phyloP scores from a whole-genome alignment of 92 coral and sea anemone species.

The Chrysogorgia sp. region DNA sequence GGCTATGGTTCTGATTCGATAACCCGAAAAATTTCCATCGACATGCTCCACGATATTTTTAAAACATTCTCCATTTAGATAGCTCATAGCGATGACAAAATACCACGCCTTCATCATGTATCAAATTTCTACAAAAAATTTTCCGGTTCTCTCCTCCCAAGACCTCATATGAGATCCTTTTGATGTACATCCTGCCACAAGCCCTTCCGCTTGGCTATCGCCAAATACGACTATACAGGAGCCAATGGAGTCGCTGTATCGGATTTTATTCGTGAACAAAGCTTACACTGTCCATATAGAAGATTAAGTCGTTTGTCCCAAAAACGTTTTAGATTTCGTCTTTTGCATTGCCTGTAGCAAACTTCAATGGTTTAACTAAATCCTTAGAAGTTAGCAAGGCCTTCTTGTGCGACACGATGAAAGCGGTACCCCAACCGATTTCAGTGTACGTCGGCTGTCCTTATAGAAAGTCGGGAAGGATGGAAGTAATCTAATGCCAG shows the following conservation, averaged over 20 bases:
- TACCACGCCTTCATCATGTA: too few species aligned
- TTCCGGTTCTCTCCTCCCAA: too few species aligned
- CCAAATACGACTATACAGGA: conserved; percentile 47
- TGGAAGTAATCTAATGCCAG: too few species aligned
- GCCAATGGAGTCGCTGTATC: conserved; percentile 43
- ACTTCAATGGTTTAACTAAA: conserved; percentile 17
- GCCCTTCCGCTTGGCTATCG: conserved; percentile 44
- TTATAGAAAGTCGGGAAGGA: conserved; percentile 25
- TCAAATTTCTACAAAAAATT: too few species aligned
- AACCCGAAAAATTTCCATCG: too few species aligned
- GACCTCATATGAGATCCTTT: too few species aligned
- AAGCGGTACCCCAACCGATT: conserved; percentile 26
- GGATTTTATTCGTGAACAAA: conserved; percentile 52
- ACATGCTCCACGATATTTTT: too few species aligned
- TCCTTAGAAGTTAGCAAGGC: conserved; percentile 39
- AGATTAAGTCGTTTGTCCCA: conserved; percentile 23
- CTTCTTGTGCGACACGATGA: conserved; percentile 39
- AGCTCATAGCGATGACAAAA: too few species aligned
- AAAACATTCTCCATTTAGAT: too few species aligned
- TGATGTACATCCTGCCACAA: too few species aligned
- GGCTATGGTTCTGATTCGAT: too few species aligned
- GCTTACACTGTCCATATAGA: conserved; percentile 48
- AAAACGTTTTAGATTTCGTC: too few species aligned
- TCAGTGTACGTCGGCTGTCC: conserved; percentile 29
- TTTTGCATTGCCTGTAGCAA: conserved; percentile 35